These are phyloP conservation scores for Cryptus armator DNA, from an alignment of 2,888 invertebrate genomes.

Conservation along the genomic window DNA sequence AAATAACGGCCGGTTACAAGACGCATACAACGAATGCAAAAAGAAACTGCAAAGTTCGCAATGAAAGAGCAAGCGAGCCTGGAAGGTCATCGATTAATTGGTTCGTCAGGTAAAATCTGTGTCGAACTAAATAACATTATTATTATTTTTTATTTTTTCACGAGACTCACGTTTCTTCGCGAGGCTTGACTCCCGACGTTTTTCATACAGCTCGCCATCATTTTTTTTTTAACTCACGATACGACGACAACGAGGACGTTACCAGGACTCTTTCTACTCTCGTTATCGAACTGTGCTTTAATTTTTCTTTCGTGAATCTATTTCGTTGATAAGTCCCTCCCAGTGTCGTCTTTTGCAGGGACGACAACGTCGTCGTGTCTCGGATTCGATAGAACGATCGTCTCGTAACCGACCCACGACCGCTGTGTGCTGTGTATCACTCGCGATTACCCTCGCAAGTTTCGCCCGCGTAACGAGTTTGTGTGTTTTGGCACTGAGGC, in stretches of 20 bases:
- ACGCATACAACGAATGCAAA: background rate
- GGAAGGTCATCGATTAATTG: constrained; percentile 78
- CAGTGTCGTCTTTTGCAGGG: constrained; percentile 11
- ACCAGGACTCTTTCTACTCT: background rate
- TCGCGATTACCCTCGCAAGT: constrained; percentile 1
- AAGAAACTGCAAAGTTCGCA: constrained; percentile 67
- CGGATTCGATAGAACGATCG: constrained; percentile 28
- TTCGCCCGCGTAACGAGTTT: constrained; percentile 49
- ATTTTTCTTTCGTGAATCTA: background rate
- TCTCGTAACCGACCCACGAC: constrained; percentile 47
- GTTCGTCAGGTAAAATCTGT: constrained; percentile 8
- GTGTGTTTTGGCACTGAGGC: background rate
- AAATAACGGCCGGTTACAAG: background rate
- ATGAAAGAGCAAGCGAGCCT: constrained; percentile 47
- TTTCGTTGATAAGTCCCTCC: constrained; percentile 2
- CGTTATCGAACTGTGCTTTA: constrained; percentile 4
- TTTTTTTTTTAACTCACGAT: constrained; percentile 73
- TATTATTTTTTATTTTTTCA: constrained; percentile 49
- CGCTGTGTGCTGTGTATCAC: constrained; percentile 3
- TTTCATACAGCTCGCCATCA: constrained; percentile 85
- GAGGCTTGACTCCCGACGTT: constrained; percentile 83
- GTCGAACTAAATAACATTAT: constrained; percentile 11
- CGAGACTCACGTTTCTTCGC: constrained; percentile 85
- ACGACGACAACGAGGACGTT: constrained; percentile 32
- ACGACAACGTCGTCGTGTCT: constrained; percentile 4